Evolutionary conservation across 2,888 invertebrate genomes (phyloP).

Genomic region (Melinaea menophilus): DNA sequence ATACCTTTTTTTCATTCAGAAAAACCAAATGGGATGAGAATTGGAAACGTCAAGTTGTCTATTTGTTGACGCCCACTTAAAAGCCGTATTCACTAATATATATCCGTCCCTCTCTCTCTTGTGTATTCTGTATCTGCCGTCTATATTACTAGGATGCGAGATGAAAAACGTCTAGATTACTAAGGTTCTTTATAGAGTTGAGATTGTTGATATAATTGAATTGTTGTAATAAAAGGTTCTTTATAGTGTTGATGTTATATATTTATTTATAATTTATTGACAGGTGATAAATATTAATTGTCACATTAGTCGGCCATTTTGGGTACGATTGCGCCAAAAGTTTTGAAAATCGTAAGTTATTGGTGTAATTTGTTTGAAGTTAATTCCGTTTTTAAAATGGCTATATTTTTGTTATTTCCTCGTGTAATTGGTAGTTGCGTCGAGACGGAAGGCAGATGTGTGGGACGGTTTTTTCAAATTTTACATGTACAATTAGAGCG

Average conservation of each 20-base stretch:
- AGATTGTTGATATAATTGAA: not conserved
- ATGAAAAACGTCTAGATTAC: conserved; percentile 8
- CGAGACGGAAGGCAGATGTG: conserved; percentile 69
- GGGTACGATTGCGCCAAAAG: conserved; percentile 7
- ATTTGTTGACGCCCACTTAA: conserved; percentile 63
- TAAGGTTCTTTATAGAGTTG: too few species aligned
- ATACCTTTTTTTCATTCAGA: conserved; percentile 42
- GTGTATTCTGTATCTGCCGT: conserved; percentile 14
- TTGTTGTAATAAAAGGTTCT: conserved; percentile 13
- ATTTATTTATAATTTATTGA: conserved; percentile 2
- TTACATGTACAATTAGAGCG: conserved; percentile 50
- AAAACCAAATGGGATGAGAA: conserved; percentile 53
- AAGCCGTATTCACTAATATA: conserved; percentile 39
- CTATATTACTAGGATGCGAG: conserved; percentile 12
- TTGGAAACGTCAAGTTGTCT: conserved; percentile 56
- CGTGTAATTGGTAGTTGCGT: conserved; percentile 61
- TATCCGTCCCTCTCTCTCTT: conserved; percentile 43
- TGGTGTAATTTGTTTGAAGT: conserved; percentile 45
- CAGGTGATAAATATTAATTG: conserved; percentile 17
- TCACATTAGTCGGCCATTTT: conserved; percentile 25
- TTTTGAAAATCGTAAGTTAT: conserved; percentile 46
- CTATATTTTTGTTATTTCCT: conserved; percentile 57
- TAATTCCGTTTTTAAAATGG: conserved; percentile 54
- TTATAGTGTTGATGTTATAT: conserved; percentile 7
- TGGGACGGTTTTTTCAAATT: conserved; percentile 64